Conservation (phyloP, 37 sponge, comb jelly and placozoan species). For the Lycopodina hypogea region DNA sequence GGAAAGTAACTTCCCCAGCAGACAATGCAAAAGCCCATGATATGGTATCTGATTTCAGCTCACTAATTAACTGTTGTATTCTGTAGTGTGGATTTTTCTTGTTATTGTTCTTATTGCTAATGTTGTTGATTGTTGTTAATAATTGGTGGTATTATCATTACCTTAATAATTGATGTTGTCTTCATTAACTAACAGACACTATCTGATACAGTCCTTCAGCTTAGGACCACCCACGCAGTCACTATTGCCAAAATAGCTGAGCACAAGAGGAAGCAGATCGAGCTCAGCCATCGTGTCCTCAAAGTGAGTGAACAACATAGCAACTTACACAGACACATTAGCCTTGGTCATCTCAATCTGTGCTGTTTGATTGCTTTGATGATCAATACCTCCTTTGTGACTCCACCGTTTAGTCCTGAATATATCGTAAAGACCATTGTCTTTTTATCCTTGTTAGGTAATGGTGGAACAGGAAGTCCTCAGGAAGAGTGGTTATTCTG, state of each 20-base stretch:
- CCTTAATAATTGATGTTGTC: too few relatives aligned
- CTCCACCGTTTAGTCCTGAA: background rate
- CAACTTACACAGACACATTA: background rate
- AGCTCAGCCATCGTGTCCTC: constrained; percentile 58
- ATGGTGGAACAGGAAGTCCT: constrained; percentile 90
- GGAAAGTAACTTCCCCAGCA: too few relatives aligned
- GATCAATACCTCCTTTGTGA: background rate
- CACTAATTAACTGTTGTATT: too few relatives aligned
- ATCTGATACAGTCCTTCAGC: constrained; percentile 43
- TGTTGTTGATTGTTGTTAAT: too few relatives aligned
- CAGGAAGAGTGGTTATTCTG: constrained; percentile 88
- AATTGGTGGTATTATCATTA: too few relatives aligned
- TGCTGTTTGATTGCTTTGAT: background rate
- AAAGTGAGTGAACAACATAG: constrained; percentile 24
- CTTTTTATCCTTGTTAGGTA: constrained; percentile 42
- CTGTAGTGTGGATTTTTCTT: too few relatives aligned
- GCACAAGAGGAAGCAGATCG: constrained; percentile 47
- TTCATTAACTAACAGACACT: constrained; percentile 25
- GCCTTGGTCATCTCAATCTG: background rate
- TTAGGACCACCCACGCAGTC: constrained; percentile 50
- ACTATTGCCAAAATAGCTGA: constrained; percentile 73
- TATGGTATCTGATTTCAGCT: too few relatives aligned
- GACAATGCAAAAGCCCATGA: too few relatives aligned
- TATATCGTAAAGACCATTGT: background rate
- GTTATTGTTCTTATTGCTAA: too few relatives aligned